Base-by-base conservation (phyloP, 2,797 vertebrate genomes). In the Myotis myotis region DNA sequence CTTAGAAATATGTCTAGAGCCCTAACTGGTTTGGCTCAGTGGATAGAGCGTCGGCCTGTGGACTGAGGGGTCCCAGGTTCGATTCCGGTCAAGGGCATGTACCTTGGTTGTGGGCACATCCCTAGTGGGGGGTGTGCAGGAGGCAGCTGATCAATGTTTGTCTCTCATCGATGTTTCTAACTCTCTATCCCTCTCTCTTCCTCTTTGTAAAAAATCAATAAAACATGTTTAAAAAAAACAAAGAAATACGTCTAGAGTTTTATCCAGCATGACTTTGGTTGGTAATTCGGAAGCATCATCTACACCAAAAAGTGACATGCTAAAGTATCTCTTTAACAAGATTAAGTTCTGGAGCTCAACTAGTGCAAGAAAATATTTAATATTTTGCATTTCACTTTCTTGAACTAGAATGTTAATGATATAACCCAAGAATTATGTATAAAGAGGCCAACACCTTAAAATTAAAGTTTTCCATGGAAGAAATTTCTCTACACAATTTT, bases 301-400 rank as follows among this genome's bases (percentile, higher is more conserved):
- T 80, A 78, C n/a, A 76, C 47, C 16, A 33, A 82, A 75, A 72
- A 60, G 47, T 20, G 38, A 82, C 41, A 89, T 19, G 25, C 8
- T 84, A 23, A 80, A 38, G 36, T 47, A 13, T 91, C 36, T 88
- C 13, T 64, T 89, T 89, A 89, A 79, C 17, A 81, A 78, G 33
- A 72, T 72, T 76, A 94, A 47, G 1, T 75, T 70, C 3, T 47
- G 30, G 30, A 2, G 13, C 3, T 33, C 92, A n/a, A 47, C 6
- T 76, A 87, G 25, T 89, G 5, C 15, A 93, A 93, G 64, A 87
- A 88, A 92, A 70, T 47, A 55, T 4, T 70, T 79, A 68, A 20
- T 72, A 68, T 70, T 92, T 87, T 36, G 23, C 33, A 82, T 79
- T 83, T 86, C 79, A 57, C 9, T 60, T 95, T 70, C 49, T 93